These are phyloP conservation scores for Chromis chromis DNA, from an alignment of 2,797 vertebrate species.

Conservation along the genomic window DNA sequence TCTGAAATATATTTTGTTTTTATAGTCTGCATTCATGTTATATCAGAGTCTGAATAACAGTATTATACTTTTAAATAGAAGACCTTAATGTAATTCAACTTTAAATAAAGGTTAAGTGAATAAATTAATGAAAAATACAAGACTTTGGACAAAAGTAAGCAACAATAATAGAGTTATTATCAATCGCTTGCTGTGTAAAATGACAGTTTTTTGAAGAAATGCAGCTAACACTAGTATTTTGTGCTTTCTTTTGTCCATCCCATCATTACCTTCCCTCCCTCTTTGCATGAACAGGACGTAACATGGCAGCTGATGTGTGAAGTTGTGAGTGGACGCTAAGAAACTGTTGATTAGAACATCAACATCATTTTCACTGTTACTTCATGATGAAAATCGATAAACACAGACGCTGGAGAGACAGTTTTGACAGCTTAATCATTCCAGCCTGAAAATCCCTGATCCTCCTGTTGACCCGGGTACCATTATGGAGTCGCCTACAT, in stretches of 20 bases:
- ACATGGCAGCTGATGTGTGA: background rate
- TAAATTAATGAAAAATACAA: too few relatives aligned
- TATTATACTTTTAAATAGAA: too few relatives aligned
- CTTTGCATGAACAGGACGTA: background rate
- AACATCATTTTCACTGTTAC: background rate
- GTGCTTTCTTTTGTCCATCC: background rate
- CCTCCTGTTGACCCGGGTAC: background rate
- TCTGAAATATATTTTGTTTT: too few relatives aligned
- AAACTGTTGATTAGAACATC: background rate
- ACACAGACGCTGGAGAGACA: background rate
- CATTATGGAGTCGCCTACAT: background rate
- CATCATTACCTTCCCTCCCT: background rate
- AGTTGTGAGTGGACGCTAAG: conserved; percentile 1
- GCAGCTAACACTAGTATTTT: too few relatives aligned
- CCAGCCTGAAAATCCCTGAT: conserved; percentile 17
- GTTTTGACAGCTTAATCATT: conserved; percentile 11
- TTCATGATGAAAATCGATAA: conserved; percentile 6
- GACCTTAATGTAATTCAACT: too few relatives aligned
- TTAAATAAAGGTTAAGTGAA: too few relatives aligned
- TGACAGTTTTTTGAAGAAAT: too few relatives aligned
- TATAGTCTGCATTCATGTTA: too few relatives aligned
- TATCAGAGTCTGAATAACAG: too few relatives aligned
- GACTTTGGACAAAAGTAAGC: too few relatives aligned
- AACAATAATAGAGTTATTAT: too few relatives aligned
- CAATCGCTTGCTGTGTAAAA: too few relatives aligned